These are phyloP conservation scores for Hypercompe scribonia DNA, from an alignment of 2,888 invertebrate genomes.

Conservation along the genomic window DNA sequence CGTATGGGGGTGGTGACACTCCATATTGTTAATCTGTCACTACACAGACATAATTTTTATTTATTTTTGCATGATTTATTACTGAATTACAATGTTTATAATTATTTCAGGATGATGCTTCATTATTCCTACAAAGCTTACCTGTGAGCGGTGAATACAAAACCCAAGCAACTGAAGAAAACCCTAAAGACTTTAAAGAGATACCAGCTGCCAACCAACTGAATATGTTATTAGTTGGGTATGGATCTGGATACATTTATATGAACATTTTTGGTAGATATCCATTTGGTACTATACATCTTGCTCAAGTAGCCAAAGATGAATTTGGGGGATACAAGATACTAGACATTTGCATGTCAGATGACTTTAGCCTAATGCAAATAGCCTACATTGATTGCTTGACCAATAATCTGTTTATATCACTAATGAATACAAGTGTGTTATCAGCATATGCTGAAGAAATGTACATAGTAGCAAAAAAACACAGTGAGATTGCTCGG, in stretches of 20 bases:
- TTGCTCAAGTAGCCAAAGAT: constrained; percentile 85
- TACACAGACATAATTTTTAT: too few relatives aligned
- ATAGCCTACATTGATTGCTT: constrained; percentile 86
- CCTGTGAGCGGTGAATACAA: constrained; percentile 85
- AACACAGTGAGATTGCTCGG: constrained; percentile 90
- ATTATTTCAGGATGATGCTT: constrained; percentile 76
- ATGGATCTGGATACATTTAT: constrained; percentile 90
- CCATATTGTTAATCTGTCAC: too few relatives aligned
- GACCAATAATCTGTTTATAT: constrained; percentile 77
- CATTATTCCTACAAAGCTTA: constrained; percentile 86
- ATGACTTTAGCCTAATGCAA: constrained; percentile 90
- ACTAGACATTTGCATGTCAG: constrained; percentile 89
- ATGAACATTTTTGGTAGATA: constrained; percentile 95
- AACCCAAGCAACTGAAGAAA: constrained; percentile 84
- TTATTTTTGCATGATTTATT: not conserved
- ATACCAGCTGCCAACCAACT: constrained; percentile 87
- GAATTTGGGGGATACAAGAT: constrained; percentile 87
- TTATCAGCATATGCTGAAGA: constrained; percentile 89
- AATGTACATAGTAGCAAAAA: constrained; percentile 90
- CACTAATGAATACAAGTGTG: constrained; percentile 87
- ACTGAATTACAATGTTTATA: not conserved
- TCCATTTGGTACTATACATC: constrained; percentile 90
- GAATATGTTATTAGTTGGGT: constrained; percentile 93
- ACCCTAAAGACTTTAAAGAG: constrained; percentile 86
- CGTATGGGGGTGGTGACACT: too few relatives aligned